Evolutionary conservation across 2,113 vertebrate species (phyloP), one percentile per base, ranked within the genome.

Genomic region (Eonycteris spelaea): DNA sequence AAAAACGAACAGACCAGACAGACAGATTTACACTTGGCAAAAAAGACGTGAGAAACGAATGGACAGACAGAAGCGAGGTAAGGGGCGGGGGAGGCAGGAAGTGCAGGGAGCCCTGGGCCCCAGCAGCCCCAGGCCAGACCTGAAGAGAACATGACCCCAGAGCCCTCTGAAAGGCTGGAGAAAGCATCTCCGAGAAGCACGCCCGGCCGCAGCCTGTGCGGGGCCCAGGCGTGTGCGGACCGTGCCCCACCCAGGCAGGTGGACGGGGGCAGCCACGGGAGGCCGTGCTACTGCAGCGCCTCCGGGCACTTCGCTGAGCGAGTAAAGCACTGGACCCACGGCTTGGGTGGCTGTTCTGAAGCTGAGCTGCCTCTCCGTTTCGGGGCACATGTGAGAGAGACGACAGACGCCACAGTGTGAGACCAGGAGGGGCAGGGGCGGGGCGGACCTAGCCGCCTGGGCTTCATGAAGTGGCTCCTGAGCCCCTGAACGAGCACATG

Each of bases 291-390:
- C 85, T 28, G 67, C 55, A 30, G 84, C 2, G 21, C 77, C 78
- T 91, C 71, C 6, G 16, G 85, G 63, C 86, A 74, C 53, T 55
- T 91, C 78, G 57, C 93, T 15, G 22, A 94, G 91, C 97, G 70
- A 93, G 97, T 65, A 89, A 97, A 98, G 97, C 97, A 97, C 97
- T 97, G 97, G 97, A 97, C 96, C 94, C 77, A 7, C 2, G 86
- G 68, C 3, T 63, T 26, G 86, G 2, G 77, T 84, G 94, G 96
- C 73, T 85, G 85, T 28, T 84, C 97, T 96, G 79, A 67, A 75
- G 90, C 12, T 86, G 65, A 51, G 16, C 7, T 24, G n/a, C 14
- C 35, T 73, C 83, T 79, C 86, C 74, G 0, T 7, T 38, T 26
- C 13, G 14, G 59, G 86, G 94, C 28, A n/a, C 0, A 5, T 12